Evolutionary conservation across 2,113 vertebrate species (phyloP).

Genomic region (Passer domesticus): DNA sequence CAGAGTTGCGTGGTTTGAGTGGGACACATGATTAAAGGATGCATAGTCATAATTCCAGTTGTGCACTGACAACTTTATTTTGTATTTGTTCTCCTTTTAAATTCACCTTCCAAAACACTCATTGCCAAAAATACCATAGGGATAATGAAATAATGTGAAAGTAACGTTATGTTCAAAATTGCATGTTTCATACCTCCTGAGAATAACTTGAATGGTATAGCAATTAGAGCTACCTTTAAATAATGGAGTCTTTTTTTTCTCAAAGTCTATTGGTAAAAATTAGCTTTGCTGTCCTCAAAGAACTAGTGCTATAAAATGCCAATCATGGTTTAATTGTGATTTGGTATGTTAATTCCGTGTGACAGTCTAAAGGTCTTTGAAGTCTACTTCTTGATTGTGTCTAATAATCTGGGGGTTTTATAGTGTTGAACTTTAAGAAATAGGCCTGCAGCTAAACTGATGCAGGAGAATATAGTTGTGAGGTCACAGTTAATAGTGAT

Average conservation of each 20-base stretch:
- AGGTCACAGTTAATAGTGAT: slow-evolving; percentile 64
- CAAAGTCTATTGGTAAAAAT: background rate
- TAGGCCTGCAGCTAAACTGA: slow-evolving; percentile 57
- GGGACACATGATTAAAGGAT: background rate
- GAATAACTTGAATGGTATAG: background rate
- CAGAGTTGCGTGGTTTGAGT: background rate
- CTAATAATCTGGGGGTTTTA: slow-evolving; percentile 58
- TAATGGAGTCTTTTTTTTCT: slow-evolving; percentile 9
- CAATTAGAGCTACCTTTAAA: slow-evolving; percentile 30
- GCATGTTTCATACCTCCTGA: background rate
- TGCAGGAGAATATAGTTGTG: slow-evolving; percentile 37
- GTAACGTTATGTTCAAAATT: background rate
- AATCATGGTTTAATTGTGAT: slow-evolving; percentile 66
- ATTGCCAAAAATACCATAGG: background rate
- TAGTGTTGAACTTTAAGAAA: slow-evolving; percentile 64
- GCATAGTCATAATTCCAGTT: background rate
- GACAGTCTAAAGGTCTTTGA: slow-evolving; percentile 73
- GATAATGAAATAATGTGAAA: slow-evolving; percentile 39
- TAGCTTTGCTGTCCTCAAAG: slow-evolving; percentile 49
- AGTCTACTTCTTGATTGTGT: slow-evolving; percentile 73
- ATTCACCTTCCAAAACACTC: background rate
- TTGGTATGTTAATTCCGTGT: slow-evolving; percentile 69
- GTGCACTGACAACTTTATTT: slow-evolving; percentile 3
- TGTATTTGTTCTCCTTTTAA: background rate
- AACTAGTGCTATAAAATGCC: slow-evolving; percentile 66